Evolutionary conservation across 2,888 invertebrate species (phyloP), one percentile per base, ranked within the genome.

Genomic region (Eupelmus urozonus): DNA sequence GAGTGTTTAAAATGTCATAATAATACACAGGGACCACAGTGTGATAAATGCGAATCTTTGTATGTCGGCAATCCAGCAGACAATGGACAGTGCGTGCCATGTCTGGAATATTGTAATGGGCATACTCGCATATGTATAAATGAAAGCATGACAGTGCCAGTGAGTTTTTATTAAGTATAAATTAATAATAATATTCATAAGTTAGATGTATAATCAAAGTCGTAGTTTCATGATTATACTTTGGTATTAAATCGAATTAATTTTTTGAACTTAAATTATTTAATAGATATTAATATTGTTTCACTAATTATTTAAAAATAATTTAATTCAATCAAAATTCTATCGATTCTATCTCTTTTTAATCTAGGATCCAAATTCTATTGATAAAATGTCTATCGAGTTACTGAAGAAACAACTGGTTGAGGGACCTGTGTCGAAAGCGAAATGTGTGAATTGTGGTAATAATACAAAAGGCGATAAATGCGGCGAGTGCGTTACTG

Each of bases 11-110:
- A 95, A 88, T 98, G 98, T 87, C 94, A 95, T 86, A 98, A 98
- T 87, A 96, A 98, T 86, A 98, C 98, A 1, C 95, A 95, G 95
- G 98, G 97, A 4, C 92, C 92, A n/a, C 96, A 96, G 89, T 98
- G 98, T 87, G 95, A 97, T 86, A 95, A 95, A 88, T 98, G 98
- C 88, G 93, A 95, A 87, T 96, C 96, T 0, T 92, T 97, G 74
- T 98, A 94, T 90, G 98, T 98, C 29, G 98, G 98, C 11, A 96
- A 98, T 90, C 97, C 98, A 0, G 91, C 91, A 11, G 93, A 94
- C 40, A 95, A 96, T 86, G 96, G 96, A 53, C 93, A 94, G 81
- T 98, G 98, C 87, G 93, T 96, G 53, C 96, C 97, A 0, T 98
- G 98, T 86, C 91, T 93, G 0, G 95, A 95, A 81, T 97, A 96